Conservation (phyloP, 2,797 vertebrate genomes). For the Chelon labrosus region DNA sequence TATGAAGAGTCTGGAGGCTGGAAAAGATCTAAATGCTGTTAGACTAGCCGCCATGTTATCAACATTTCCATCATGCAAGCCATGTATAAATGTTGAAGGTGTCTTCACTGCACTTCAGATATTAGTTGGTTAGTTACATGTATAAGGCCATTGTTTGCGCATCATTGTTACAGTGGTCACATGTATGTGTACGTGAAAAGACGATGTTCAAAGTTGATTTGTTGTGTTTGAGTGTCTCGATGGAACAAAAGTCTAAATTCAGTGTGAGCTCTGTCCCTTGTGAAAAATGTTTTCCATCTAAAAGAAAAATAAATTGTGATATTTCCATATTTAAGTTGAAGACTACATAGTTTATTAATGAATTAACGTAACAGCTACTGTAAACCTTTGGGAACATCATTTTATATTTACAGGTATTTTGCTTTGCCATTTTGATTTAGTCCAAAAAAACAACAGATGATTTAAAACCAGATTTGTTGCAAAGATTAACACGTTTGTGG, state of each 20-base stretch:
- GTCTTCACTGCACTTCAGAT: slow-evolving; percentile 50
- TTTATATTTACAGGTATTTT: slow-evolving; percentile 21
- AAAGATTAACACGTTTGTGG: slow-evolving; percentile 42
- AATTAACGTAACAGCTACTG: slow-evolving; percentile 7
- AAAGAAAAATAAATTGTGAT: slow-evolving; percentile 41
- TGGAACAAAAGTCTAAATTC: slow-evolving; percentile 56
- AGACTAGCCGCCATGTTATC: slow-evolving; percentile 40
- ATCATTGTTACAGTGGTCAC: slow-evolving; percentile 53
- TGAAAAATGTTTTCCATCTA: slow-evolving; percentile 68
- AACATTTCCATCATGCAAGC: slow-evolving; percentile 39
- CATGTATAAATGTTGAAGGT: slow-evolving; percentile 53
- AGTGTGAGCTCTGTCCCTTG: slow-evolving; percentile 64
- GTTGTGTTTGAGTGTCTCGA: slow-evolving; percentile 61
- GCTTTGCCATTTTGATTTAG: slow-evolving; percentile 1
- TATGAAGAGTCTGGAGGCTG: slow-evolving; percentile 54
- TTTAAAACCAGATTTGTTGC: slow-evolving; percentile 26
- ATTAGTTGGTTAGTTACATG: slow-evolving; percentile 59
- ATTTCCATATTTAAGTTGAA: slow-evolving; percentile 44
- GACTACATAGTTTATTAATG: slow-evolving; percentile 39
- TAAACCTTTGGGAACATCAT: slow-evolving; percentile 29
- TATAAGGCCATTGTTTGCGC: slow-evolving; percentile 43
- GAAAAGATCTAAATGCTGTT: slow-evolving; percentile 54
- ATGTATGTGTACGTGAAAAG: slow-evolving; percentile 60
- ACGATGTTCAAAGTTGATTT: slow-evolving; percentile 56
- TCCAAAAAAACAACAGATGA: slow-evolving; percentile 13